phyloP scores from a whole-genome alignment of 2,113 vertebrate species.

The Arenaria interpres region DNA sequence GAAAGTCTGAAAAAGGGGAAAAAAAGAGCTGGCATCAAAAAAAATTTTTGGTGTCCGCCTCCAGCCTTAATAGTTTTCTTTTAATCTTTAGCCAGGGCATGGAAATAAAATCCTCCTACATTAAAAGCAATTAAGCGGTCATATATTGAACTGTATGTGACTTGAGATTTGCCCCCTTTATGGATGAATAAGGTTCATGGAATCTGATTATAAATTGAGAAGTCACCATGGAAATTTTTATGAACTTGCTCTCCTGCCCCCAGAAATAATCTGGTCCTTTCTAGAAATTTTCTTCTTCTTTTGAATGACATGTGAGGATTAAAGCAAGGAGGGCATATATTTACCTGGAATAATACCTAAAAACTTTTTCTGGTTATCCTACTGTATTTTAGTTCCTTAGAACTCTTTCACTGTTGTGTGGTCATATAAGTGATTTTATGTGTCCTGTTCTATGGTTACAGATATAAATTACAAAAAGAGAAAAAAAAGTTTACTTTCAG shows the following conservation, averaged over 20 bases:
- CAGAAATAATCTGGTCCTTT: neutral
- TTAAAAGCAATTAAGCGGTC: constrained; percentile 20
- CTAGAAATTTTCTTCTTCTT: neutral
- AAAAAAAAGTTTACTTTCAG: neutral
- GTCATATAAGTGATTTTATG: constrained; percentile 20
- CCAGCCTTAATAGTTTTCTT: constrained; percentile 26
- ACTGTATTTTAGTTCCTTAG: constrained; percentile 26
- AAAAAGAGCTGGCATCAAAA: constrained; percentile 35
- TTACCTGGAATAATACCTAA: constrained; percentile 17
- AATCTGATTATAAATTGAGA: constrained; percentile 43
- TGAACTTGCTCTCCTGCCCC: neutral
- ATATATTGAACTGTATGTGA: neutral
- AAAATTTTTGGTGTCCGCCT: constrained; percentile 37
- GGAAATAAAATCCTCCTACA: neutral
- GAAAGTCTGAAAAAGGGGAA: constrained; percentile 26
- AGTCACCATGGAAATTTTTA: constrained; percentile 54
- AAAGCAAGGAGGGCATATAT: constrained; percentile 10
- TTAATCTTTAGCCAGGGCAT: constrained; percentile 51
- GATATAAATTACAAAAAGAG: neutral
- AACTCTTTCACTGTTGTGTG: neutral
- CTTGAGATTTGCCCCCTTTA: constrained; percentile 16
- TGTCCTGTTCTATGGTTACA: neutral
- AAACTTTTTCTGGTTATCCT: constrained; percentile 15
- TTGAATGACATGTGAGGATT: neutral
- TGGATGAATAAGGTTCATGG: constrained; percentile 11